phyloP scores from a whole-genome alignment of 2,113 vertebrate species.

The Scopus umbretta region DNA sequence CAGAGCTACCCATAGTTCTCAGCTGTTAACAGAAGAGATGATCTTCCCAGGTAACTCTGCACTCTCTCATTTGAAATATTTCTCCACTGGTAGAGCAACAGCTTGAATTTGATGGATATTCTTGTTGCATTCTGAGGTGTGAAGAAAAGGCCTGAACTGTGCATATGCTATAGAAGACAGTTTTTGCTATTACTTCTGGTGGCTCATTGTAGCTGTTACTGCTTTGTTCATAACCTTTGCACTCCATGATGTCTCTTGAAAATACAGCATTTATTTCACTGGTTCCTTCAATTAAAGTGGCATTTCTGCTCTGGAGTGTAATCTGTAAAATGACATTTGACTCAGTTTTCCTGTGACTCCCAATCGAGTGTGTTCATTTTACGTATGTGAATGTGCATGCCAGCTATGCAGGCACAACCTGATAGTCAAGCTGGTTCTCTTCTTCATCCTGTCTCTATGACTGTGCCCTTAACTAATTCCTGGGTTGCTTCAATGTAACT shows the following conservation, averaged over 20 bases:
- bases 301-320: conserved; percentile 26
- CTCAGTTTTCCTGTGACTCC: not conserved
- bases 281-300: conserved; percentile 45
- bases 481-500: not conserved
- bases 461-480: not conserved
- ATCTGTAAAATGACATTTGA: conserved; percentile 48
- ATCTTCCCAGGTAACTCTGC: conserved; percentile 58
- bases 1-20: not conserved
- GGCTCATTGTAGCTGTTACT: conserved; percentile 72
- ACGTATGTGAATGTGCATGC: not conserved
- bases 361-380: not conserved
- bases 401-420: not conserved
- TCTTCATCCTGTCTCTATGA: not conserved
- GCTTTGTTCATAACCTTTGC: conserved; percentile 64
- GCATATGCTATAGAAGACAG: conserved; percentile 74
- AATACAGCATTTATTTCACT: conserved; percentile 35
- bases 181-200: conserved; percentile 68
- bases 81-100: conserved; percentile 66
- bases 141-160: conserved; percentile 73
- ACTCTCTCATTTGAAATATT: conserved; percentile 45
- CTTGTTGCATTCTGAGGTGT: conserved; percentile 69
- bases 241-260: conserved; percentile 65
- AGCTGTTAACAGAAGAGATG: not conserved
- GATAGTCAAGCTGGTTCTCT: not conserved
- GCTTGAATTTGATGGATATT: conserved; percentile 74